phyloP scores from a whole-genome alignment of 2,113 vertebrate genomes.

The Melierax canorus region DNA sequence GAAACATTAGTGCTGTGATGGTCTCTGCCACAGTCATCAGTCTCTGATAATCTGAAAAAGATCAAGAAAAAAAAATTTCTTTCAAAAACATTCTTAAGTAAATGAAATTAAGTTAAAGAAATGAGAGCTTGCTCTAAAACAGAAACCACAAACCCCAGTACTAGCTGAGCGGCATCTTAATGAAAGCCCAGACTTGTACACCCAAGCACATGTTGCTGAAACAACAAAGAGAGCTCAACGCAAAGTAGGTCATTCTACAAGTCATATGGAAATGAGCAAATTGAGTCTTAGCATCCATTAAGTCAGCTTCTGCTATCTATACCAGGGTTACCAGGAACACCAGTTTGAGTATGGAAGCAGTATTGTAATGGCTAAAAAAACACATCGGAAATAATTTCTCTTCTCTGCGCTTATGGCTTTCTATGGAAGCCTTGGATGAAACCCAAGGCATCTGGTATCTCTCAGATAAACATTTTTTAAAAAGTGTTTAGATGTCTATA shows the following conservation, averaged over 20 bases:
- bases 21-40: slow-evolving; percentile 88
- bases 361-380: background rate
- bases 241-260: slow-evolving; percentile 46
- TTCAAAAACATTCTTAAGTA: background rate
- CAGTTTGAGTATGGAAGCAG: background rate
- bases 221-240: background rate
- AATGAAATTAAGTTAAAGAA: background rate
- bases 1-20: slow-evolving; percentile 85
- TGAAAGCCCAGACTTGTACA: background rate
- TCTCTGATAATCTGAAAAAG: slow-evolving; percentile 83
- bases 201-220: slow-evolving; percentile 3
- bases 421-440: slow-evolving; percentile 20
- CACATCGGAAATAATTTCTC: background rate
- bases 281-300: background rate
- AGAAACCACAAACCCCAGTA: slow-evolving; percentile 3
- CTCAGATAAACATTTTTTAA: slow-evolving; percentile 29
- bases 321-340: background rate
- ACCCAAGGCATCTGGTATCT: slow-evolving; percentile 50
- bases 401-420: background rate
- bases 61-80: background rate
- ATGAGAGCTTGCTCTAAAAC: background rate
- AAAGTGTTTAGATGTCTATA: background rate
- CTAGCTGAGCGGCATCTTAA: background rate
- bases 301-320: background rate
- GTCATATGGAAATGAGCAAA: slow-evolving; percentile 38